Evolutionary conservation across 2,113 vertebrate species (phyloP), one percentile per base, ranked within the genome.

Genomic region (Oceanodroma tethys): DNA sequence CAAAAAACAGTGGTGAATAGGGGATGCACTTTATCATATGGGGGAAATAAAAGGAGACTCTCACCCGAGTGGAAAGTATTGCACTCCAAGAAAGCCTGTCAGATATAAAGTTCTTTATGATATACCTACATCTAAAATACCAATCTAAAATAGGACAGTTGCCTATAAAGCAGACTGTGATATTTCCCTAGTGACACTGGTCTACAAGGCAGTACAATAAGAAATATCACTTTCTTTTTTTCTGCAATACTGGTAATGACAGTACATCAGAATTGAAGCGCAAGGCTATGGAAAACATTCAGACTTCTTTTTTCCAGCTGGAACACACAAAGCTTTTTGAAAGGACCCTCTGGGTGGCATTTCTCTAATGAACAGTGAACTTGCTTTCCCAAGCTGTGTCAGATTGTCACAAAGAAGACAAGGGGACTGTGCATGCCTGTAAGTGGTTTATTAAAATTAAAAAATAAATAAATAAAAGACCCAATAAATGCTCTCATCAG

Each of bases 91-190:
- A 90, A 94, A 89, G 60, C 21, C 81, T 96, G 48, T 82, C 87
- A 97, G 81, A 89, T 86, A 95, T 66, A 86, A 95, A 96, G 48
- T 53, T 91, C 84, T 97, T 97, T 97, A 96, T 92, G 76, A 95
- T 96, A 88, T 94, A 82, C 70, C 86, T 95, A 94, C 83, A 90
- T 97, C 94, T 97, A 95, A 98, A 98, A 96, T 70, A 97, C n/a
- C n/a, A n/a, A 90, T 97, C 94, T 97, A 95, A 98, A 98, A 96
- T 70, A 97, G 47, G 86, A 96, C 88, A 96, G 71, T 55, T 86
- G 85, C 92, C 84, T 94, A 71, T 96, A 98, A 98, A 97, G 81
- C 73, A 93, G 67, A 8, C 76, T 89, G 72, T 91, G 91, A 90
- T 97, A 97, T 97, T 98, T 98, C 95, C 96, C 97, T 81, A n/a